These are phyloP conservation scores for Periophthalmodon schlosseri DNA, from an alignment of 2,113 vertebrate species.

Conservation along the genomic window DNA sequence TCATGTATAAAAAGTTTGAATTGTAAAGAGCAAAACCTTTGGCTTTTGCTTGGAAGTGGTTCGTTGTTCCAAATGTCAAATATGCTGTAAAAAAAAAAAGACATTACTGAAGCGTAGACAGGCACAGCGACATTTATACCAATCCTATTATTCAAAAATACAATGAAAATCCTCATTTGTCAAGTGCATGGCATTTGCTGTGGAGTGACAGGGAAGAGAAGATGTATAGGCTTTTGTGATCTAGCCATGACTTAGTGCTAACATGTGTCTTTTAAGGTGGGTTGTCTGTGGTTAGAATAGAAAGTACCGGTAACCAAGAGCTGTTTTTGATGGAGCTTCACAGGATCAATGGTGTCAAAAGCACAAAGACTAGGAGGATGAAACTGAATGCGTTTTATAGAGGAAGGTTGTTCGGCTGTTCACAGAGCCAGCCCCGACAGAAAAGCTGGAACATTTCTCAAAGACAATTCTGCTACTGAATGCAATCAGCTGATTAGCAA, in stretches of 20 bases:
- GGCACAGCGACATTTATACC: slow-evolving; percentile 8
- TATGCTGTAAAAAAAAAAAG: slow-evolving; percentile 1
- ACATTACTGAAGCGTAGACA: slow-evolving; percentile 1
- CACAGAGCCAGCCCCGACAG: slow-evolving; percentile 11
- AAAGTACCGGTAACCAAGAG: slow-evolving; percentile 4
- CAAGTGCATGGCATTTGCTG: slow-evolving; percentile 1
- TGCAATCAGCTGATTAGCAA: slow-evolving; percentile 47
- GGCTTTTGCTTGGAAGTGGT: background rate
- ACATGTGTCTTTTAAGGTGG: slow-evolving; percentile 23
- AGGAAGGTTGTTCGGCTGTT: slow-evolving; percentile 17
- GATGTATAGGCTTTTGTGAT: background rate
- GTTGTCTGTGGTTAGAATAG: slow-evolving; percentile 10
- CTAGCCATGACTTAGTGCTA: slow-evolving; percentile 1
- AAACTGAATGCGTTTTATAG: slow-evolving; percentile 23
- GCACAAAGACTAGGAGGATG: slow-evolving; percentile 10
- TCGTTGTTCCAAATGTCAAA: slow-evolving; percentile 6
- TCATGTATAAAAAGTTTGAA: background rate
- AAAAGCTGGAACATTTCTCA: slow-evolving; percentile 7
- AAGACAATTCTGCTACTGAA: slow-evolving; percentile 10
- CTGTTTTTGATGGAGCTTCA: slow-evolving; percentile 14
- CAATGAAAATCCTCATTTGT: slow-evolving; percentile 17
- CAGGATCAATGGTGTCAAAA: slow-evolving; percentile 26
- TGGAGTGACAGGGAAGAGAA: slow-evolving; percentile 1
- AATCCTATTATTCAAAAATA: background rate
- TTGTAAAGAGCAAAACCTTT: background rate